A percentile compares a stretch with the other conserved stretches of the same genome.
Evolutionary conservation across 2,113 vertebrate species (phyloP).

Genomic region (pig (Sus scrofa)): DNA sequence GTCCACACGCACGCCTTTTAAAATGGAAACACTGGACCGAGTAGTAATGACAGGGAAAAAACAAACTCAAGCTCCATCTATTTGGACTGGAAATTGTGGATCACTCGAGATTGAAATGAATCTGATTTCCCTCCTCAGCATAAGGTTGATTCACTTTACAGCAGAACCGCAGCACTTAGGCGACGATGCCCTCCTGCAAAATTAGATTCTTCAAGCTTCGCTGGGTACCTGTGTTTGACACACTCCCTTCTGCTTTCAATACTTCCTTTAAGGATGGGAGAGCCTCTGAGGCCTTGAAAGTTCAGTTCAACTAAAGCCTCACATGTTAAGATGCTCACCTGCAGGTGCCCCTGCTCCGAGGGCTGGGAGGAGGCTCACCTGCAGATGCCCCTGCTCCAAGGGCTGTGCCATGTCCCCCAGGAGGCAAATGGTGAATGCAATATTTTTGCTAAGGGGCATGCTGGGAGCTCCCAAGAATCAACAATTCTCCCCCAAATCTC

Average conservation of each 20-base stretch:
- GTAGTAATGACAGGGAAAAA: conserved; percentile 61
- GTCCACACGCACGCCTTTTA: conserved; percentile 58
- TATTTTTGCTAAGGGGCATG: neutral
- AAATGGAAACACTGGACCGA: conserved; percentile 67
- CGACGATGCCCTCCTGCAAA: conserved; percentile 73
- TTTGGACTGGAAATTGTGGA: conserved; percentile 61
- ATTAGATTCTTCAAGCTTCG: conserved; percentile 81
- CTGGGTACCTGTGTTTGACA: conserved; percentile 74
- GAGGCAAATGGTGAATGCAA: neutral
- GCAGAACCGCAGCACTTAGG: neutral
- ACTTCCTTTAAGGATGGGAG: conserved; percentile 62
- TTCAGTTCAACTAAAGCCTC: conserved; percentile 47
- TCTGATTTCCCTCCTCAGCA: conserved; percentile 64
- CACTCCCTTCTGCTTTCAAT: conserved; percentile 63
- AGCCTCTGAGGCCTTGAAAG: conserved; percentile 26
- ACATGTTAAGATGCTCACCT: neutral
- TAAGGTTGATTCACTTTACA: conserved; percentile 34
- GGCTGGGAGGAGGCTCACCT: too few species aligned
- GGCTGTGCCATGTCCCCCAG: neutral
- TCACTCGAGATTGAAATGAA: conserved; percentile 58
- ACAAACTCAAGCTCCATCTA: conserved; percentile 39
- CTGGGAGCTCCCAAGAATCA: neutral
- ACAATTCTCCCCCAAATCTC: neutral
- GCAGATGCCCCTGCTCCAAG: too few species aligned
- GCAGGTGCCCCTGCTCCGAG: neutral